Evolutionary conservation across 2,888 invertebrate genomes (phyloP).

Genomic region (Xestia ashworthii): DNA sequence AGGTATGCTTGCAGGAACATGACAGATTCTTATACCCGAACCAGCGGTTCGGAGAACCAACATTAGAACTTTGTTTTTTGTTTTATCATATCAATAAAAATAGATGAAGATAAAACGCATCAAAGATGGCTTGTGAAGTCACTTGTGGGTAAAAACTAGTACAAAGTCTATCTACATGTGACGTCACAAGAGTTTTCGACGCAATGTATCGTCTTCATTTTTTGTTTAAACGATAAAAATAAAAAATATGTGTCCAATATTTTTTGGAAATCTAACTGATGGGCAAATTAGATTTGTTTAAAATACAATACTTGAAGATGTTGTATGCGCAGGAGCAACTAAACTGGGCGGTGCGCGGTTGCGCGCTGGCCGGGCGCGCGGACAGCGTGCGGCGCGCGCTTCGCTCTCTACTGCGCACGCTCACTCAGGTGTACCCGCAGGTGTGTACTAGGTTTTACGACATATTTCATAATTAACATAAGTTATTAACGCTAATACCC

Average conservation of each 20-base stretch:
- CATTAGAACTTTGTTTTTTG: neutral
- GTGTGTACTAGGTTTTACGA: constrained; percentile 64
- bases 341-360: constrained; percentile 86
- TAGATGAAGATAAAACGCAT: too few species aligned
- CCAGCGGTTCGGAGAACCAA: neutral
- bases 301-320: neutral
- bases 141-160: too few species aligned
- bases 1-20: constrained; percentile 66
- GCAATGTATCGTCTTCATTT: too few species aligned
- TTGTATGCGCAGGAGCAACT: constrained; percentile 81
- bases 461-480: neutral
- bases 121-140: too few species aligned
- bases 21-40: neutral
- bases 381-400: constrained; percentile 86
- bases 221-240: too few species aligned
- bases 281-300: too few species aligned
- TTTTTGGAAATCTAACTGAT: too few species aligned
- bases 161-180: too few species aligned
- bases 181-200: too few species aligned
- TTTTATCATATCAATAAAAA: too few species aligned
- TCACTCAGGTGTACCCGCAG: constrained; percentile 81
- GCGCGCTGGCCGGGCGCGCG: constrained; percentile 84
- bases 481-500: neutral
- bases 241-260: too few species aligned
- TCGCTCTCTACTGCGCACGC: constrained; percentile 81